phyloP scores from a whole-genome alignment of 2,113 vertebrate genomes.

The Azemiops feae region DNA sequence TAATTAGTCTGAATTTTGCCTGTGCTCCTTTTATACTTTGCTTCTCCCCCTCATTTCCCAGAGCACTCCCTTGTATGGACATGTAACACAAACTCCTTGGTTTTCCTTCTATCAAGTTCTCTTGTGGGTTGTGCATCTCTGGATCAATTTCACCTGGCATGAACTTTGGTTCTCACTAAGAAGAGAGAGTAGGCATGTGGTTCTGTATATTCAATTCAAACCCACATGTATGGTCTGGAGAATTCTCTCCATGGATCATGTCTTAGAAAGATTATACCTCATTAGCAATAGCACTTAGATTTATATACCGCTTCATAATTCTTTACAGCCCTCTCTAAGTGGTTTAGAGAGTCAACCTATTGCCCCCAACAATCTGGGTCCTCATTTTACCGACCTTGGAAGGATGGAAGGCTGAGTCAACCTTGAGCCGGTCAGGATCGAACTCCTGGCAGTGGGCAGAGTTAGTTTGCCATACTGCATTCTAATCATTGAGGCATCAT shows the following conservation, averaged over 20 bases:
- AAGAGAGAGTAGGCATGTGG: neutral
- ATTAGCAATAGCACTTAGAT: neutral
- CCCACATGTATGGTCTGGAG: neutral
- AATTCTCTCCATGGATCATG: too few relatives aligned
- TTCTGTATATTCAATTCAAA: neutral
- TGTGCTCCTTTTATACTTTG: neutral
- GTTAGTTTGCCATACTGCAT: too few relatives aligned
- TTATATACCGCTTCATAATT: neutral
- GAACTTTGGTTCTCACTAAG: neutral
- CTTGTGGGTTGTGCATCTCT: conserved; percentile 46
- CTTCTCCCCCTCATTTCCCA: neutral
- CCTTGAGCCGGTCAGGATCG: too few relatives aligned
- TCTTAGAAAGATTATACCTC: neutral
- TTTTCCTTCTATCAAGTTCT: neutral
- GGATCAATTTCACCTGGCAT: conserved; percentile 12
- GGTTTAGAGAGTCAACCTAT: neutral
- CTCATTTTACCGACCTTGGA: neutral
- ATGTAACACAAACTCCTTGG: neutral
- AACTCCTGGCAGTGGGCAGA: too few relatives aligned
- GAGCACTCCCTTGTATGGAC: neutral
- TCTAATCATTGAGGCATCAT: too few relatives aligned
- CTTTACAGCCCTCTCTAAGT: neutral
- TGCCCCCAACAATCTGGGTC: neutral
- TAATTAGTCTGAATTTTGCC: conserved; percentile 62
- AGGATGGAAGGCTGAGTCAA: neutral